Conservation (phyloP, 2,797 vertebrate genomes). For the Varecia variegata region DNA sequence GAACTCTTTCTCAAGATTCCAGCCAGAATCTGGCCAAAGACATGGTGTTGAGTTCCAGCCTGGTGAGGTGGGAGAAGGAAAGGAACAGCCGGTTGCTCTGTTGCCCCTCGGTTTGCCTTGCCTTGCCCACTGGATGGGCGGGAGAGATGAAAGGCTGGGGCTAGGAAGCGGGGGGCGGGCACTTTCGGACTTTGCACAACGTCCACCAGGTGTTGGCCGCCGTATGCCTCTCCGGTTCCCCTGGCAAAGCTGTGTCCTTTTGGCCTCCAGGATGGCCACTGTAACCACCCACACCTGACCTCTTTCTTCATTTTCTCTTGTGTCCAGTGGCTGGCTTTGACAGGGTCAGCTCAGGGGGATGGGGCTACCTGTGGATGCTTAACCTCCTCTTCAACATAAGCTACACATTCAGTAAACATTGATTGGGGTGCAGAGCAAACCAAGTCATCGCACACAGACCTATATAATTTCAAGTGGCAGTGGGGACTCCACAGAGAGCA, state of each 20-base stretch:
- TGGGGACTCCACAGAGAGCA: not conserved
- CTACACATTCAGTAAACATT: not conserved
- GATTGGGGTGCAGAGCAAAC: not conserved
- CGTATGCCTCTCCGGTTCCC: not conserved
- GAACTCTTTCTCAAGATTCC: constrained; percentile 7
- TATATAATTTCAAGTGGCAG: not conserved
- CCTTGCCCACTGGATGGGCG: not conserved
- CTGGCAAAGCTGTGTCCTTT: not conserved
- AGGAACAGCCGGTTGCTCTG: not conserved
- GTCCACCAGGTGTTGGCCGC: not conserved
- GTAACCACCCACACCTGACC: not conserved
- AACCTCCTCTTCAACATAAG: not conserved
- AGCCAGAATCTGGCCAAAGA: constrained; percentile 30
- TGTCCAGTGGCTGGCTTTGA: not conserved
- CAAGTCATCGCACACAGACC: not conserved
- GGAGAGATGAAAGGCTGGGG: not conserved
- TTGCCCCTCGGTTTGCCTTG: not conserved
- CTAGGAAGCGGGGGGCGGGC: not conserved
- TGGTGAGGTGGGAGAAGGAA: not conserved
- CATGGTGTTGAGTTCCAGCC: not conserved
- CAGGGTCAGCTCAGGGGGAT: not conserved
- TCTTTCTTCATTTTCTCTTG: not conserved
- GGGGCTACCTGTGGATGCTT: not conserved
- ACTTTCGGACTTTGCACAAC: not conserved
- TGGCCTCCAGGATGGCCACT: not conserved